Evolutionary conservation across 1,140 invertebrate species (phyloP).

Genomic region (Thaumatotibia leucotreta): DNA sequence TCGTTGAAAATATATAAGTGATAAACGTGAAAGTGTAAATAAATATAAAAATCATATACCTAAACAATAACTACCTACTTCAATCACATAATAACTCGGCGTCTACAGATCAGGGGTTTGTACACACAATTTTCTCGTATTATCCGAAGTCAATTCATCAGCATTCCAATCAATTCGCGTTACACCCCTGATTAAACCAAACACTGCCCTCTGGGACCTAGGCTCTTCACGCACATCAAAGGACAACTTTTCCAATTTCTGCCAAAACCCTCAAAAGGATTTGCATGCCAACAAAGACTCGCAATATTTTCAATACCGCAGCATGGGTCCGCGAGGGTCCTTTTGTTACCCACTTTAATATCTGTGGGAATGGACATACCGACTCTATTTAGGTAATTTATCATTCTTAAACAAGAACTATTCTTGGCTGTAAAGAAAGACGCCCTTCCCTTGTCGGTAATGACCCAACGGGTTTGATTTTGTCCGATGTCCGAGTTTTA

Average conservation of each 20-base stretch:
- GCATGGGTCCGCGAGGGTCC: slow-evolving; percentile 57
- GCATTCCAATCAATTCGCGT: neutral
- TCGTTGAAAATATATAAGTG: too few relatives aligned
- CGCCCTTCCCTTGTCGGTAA: slow-evolving; percentile 41
- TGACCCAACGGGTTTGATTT: slow-evolving; percentile 43
- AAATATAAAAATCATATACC: too few relatives aligned
- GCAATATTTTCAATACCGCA: slow-evolving; percentile 64
- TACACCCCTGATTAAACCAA: slow-evolving; percentile 11
- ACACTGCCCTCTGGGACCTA: neutral
- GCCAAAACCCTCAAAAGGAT: slow-evolving; percentile 58
- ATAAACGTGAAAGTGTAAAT: too few relatives aligned
- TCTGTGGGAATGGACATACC: slow-evolving; percentile 75
- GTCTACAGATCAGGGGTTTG: neutral
- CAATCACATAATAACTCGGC: too few relatives aligned
- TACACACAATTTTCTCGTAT: neutral
- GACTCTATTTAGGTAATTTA: slow-evolving; percentile 71
- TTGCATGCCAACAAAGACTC: slow-evolving; percentile 62
- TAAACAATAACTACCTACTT: too few relatives aligned
- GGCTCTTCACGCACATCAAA: slow-evolving; percentile 45
- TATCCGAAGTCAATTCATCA: neutral
- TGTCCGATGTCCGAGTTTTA: slow-evolving; percentile 47
- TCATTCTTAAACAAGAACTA: slow-evolving; percentile 71
- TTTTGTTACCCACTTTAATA: slow-evolving; percentile 69
- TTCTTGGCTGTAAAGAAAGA: slow-evolving; percentile 49
- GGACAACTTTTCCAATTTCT: slow-evolving; percentile 69